phyloP scores from a whole-genome alignment of 2,113 vertebrate genomes.

The Coregonus clupeaformis region DNA sequence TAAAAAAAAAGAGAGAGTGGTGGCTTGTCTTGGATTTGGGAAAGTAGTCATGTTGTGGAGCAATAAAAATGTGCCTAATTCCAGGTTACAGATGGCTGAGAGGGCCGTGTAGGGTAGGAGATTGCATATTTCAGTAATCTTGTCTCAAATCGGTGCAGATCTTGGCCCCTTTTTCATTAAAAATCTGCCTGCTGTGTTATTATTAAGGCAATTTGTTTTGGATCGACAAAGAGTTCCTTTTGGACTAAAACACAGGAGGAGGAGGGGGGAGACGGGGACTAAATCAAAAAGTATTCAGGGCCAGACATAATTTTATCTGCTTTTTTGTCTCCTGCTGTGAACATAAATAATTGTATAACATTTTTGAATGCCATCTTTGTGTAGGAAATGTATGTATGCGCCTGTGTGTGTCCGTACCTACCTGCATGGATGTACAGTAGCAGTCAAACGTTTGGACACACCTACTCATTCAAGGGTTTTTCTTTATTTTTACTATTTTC shows the following conservation, averaged over 20 bases:
- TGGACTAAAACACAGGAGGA: conserved; percentile 19
- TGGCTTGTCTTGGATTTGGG: conserved; percentile 22
- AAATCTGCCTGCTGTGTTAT: conserved; percentile 44
- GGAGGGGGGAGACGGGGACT: conserved; percentile 5
- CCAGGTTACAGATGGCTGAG: conserved; percentile 53
- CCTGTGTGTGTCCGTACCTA: conserved; percentile 7
- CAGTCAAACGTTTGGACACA: too few relatives aligned
- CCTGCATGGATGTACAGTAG: too few relatives aligned
- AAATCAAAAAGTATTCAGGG: conserved; percentile 19
- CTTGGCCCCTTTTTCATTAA: conserved; percentile 49
- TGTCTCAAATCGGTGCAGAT: conserved; percentile 51
- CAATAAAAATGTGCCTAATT: conserved; percentile 49
- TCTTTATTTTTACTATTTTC: too few relatives aligned
- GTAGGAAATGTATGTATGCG: neutral
- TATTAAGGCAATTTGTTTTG: conserved; percentile 60
- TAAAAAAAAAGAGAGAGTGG: conserved; percentile 29
- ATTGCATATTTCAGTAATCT: conserved; percentile 58
- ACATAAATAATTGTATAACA: conserved; percentile 22
- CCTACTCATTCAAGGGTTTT: too few relatives aligned
- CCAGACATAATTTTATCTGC: conserved; percentile 12
- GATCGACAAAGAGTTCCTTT: conserved; percentile 41
- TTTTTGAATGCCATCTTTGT: conserved; percentile 15
- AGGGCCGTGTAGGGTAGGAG: conserved; percentile 42
- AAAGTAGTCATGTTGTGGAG: conserved; percentile 39
- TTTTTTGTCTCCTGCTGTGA: conserved; percentile 21